Evolutionary conservation across 2,888 invertebrate genomes (phyloP).

Genomic region (Callosobruchus maculatus): DNA sequence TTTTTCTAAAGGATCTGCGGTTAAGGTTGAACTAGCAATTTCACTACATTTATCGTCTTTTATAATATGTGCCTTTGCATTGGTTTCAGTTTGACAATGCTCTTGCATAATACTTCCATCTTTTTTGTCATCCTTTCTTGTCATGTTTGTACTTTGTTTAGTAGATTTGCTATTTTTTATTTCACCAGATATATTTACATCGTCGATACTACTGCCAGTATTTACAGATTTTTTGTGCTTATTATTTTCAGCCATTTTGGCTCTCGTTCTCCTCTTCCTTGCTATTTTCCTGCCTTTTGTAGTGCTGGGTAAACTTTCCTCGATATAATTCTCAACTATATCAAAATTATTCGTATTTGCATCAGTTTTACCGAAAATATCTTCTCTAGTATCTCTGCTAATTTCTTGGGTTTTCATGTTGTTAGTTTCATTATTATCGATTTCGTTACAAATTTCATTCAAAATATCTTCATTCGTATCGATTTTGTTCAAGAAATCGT

Average conservation of each 20-base stretch:
- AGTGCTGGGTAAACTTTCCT: background rate
- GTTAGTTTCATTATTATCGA: background rate
- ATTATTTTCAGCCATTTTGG: background rate
- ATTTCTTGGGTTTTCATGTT: background rate
- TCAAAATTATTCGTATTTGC: background rate
- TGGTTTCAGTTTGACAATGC: background rate
- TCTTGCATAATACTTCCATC: background rate
- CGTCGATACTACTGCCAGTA: background rate
- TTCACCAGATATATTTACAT: background rate
- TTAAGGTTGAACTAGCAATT: background rate
- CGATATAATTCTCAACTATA: no score
- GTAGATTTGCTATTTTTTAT: background rate
- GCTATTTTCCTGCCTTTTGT: background rate
- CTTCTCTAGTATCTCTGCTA: background rate
- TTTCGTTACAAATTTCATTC: background rate
- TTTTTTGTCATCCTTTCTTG: background rate
- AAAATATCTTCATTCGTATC: background rate
- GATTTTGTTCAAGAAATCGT: background rate
- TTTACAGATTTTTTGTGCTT: background rate
- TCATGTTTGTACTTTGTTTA: background rate
- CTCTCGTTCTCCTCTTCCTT: background rate
- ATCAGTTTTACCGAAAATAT: background rate
- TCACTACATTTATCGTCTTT: background rate
- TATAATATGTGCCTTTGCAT: background rate
- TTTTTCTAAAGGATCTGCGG: background rate